Evolutionary conservation across 2,888 invertebrate genomes (phyloP).

Genomic region (Trachelus stipa): DNA sequence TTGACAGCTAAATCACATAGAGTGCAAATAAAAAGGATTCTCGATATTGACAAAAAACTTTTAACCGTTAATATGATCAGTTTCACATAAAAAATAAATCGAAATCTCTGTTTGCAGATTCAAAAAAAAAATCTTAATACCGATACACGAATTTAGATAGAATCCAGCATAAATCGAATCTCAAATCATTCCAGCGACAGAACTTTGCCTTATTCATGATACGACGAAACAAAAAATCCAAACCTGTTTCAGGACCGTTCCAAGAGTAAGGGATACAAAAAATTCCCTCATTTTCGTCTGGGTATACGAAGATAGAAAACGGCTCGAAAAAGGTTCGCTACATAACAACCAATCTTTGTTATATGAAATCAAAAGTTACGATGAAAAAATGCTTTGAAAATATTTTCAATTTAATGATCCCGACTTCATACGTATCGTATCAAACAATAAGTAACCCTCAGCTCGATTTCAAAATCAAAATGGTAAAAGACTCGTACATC

Average conservation of each 20-base stretch:
- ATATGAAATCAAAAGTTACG: conserved; percentile 59
- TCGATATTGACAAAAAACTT: background rate
- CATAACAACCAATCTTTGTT: conserved; percentile 60
- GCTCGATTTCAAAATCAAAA: background rate
- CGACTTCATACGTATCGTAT: conserved; percentile 31
- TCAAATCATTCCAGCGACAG: background rate
- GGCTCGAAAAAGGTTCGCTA: conserved; percentile 21
- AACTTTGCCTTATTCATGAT: background rate
- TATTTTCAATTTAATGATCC: conserved; percentile 29
- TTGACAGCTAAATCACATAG: no score
- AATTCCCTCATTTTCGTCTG: background rate
- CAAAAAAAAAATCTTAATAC: background rate
- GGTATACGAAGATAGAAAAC: conserved; percentile 24
- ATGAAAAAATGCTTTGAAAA: conserved; percentile 43
- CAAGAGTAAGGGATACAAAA: background rate
- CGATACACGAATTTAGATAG: background rate
- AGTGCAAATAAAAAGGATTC: background rate
- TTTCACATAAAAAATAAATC: background rate
- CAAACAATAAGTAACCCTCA: conserved; percentile 30
- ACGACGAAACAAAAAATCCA: background rate
- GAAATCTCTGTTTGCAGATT: background rate
- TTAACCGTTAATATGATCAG: background rate
- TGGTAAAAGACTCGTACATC: background rate
- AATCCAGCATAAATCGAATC: background rate
- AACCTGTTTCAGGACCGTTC: background rate